These are phyloP conservation scores for Oscheius myriophilus DNA, from an alignment of 2,888 invertebrate genomes.

Conservation along the genomic window DNA sequence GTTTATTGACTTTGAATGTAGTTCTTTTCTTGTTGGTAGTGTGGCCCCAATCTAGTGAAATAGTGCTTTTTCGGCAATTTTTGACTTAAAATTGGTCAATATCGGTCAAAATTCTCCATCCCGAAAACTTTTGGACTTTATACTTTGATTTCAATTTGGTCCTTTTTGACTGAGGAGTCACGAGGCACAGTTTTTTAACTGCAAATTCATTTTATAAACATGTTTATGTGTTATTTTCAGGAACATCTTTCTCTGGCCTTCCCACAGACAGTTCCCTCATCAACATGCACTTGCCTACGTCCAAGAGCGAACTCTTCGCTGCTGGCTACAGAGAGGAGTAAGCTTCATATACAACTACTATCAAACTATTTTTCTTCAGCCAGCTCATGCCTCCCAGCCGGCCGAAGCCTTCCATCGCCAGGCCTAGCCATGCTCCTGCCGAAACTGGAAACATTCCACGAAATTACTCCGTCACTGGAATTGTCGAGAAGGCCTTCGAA, in stretches of 20 bases:
- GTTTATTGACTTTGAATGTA: too few relatives aligned
- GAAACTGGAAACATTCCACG: constrained; percentile 13
- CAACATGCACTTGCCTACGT: constrained; percentile 37
- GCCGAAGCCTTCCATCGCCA: constrained; percentile 32
- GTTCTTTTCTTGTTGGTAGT: too few relatives aligned
- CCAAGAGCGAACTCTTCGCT: constrained; percentile 21
- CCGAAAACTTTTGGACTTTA: too few relatives aligned
- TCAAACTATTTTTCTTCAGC: neutral
- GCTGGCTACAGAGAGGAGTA: constrained; percentile 19
- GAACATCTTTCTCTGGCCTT: constrained; percentile 30
- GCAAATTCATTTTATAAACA: too few relatives aligned
- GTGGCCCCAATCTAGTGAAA: too few relatives aligned
- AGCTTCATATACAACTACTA: neutral
- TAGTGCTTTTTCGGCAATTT: too few relatives aligned
- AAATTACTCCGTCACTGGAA: constrained; percentile 20
- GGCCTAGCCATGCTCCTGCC: constrained; percentile 35
- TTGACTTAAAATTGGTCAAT: too few relatives aligned
- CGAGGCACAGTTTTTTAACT: too few relatives aligned
- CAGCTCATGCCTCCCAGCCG: constrained; percentile 15
- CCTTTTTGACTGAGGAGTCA: too few relatives aligned
- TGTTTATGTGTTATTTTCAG: too few relatives aligned
- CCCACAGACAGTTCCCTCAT: constrained; percentile 42
- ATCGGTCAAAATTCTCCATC: too few relatives aligned
- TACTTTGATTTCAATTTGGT: too few relatives aligned
- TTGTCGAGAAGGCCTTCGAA: constrained; percentile 2